Base-by-base conservation (phyloP, 2,797 vertebrate genomes). In the Lycodopsis pacificus region DNA sequence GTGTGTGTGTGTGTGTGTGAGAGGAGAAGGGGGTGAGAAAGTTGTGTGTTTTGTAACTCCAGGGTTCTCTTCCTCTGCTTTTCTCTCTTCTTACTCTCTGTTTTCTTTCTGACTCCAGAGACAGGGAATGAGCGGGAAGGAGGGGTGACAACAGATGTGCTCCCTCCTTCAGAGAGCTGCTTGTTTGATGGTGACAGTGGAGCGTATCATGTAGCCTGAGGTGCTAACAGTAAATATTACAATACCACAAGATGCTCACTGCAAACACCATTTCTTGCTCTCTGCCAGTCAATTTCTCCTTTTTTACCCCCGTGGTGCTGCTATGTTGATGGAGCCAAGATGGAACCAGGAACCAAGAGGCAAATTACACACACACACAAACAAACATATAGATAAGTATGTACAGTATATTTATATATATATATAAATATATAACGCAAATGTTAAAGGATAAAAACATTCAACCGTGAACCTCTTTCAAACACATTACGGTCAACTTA, bases 151-250 rank as follows among this genome's bases (percentile, higher is more conserved):
- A 93, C 95, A 95, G 95, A 95, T 95, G 93, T 94, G 94, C 88
- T 88, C 88, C 86, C 90, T 85, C 88, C 88, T 88, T 91, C 81
- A 82, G 86, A 91, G 89, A 93, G 88, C 90, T 82, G 88, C 90
- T 92, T 92, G 91, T 91, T 93, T 94, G 90, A 93, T 92, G 92
- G 93, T 77, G 84, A 94, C 93, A 94, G 90, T 87, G 91, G 89
- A 94, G 94, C 93, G 90, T 95, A 88, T 90, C 93, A 67, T 94
- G 93, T 95, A 94, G 95, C 94, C 94, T 38, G 92, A 95, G 94
- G 94, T 94, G 93, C 92, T 94, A 94, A 95, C 92, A 94, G 93
- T 95, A 95, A 95, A 94, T 95, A 95, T 94, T 94, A 94, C 92
- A 94, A 95, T 95, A 95, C 91, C 93, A 94, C 91, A 94, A 95